Evolutionary conservation across 1,140 invertebrate species (phyloP).

Genomic region (Lepidostoma basale): DNA sequence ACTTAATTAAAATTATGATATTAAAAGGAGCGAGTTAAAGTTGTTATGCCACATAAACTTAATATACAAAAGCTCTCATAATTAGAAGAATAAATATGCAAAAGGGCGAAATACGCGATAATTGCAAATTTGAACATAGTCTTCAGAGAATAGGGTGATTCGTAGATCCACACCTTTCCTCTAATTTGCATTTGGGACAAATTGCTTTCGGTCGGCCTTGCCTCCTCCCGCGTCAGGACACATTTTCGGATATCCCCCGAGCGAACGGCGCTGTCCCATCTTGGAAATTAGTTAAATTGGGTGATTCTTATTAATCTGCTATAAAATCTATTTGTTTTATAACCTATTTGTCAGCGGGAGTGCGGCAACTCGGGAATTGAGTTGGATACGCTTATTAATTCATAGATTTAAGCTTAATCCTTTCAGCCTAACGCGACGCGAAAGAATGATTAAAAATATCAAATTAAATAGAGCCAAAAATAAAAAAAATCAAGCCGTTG

Average conservation of each 20-base stretch:
- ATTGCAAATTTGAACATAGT: conserved; percentile 7
- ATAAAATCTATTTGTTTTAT: conserved; percentile 14
- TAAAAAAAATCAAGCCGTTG: too few relatives aligned
- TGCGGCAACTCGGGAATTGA: not conserved
- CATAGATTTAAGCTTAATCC: too few relatives aligned
- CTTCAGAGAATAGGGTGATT: not conserved
- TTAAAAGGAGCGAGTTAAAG: not conserved
- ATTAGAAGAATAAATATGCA: conserved; percentile 13
- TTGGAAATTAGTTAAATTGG: conserved; percentile 6
- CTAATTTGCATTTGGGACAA: not conserved
- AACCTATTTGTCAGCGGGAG: not conserved
- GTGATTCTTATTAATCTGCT: conserved; percentile 17
- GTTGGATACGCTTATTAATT: too few relatives aligned
- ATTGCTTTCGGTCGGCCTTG: not conserved
- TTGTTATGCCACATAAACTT: too few relatives aligned
- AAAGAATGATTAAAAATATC: too few relatives aligned
- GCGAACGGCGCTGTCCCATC: not conserved
- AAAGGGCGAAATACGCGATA: conserved; percentile 1
- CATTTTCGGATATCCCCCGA: not conserved
- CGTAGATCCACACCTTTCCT: not conserved
- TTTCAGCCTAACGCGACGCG: too few relatives aligned
- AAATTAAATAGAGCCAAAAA: too few relatives aligned
- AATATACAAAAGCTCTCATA: not conserved
- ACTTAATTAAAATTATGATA: not conserved
- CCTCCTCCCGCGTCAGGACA: too few relatives aligned